phyloP scores from a whole-genome alignment of 2,888 invertebrate species.

The Apotomis turbidana region DNA sequence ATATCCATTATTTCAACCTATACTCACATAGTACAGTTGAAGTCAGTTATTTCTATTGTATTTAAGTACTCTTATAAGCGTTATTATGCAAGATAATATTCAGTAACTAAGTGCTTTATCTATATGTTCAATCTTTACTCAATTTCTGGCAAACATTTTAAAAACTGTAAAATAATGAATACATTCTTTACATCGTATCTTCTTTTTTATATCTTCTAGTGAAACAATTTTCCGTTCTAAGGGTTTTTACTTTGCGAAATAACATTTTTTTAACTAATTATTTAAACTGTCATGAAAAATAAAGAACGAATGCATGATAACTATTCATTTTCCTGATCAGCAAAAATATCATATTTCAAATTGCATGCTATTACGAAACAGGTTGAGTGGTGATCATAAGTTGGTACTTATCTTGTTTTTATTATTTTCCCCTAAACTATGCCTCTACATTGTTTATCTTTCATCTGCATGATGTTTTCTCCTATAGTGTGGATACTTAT shows the following conservation, averaged over 20 bases:
- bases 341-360: not conserved
- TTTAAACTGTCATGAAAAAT: not conserved
- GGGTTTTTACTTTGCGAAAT: not conserved
- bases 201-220: not conserved
- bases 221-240: not conserved
- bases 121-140: not conserved
- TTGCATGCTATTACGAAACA: slow-evolving; percentile 29
- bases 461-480: slow-evolving; percentile 15
- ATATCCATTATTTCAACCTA: too few relatives aligned
- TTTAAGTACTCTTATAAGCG: not conserved
- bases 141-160: not conserved
- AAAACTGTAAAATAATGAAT: slow-evolving; percentile 64
- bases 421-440: not conserved
- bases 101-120: not conserved
- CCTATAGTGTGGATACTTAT: slow-evolving; percentile 12
- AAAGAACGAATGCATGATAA: slow-evolving; percentile 25
- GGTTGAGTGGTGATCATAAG: slow-evolving; percentile 6
- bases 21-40: too few relatives aligned
- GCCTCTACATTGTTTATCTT: slow-evolving; percentile 5
- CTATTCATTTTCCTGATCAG: slow-evolving; percentile 5
- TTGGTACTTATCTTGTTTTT: not conserved
- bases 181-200: slow-evolving; percentile 64
- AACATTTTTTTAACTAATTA: not conserved
- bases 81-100: not conserved
- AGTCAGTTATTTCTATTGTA: too few relatives aligned